Evolutionary conservation across 2,888 invertebrate genomes (phyloP).

Genomic region (Hirtodrosophila cameraria): DNA sequence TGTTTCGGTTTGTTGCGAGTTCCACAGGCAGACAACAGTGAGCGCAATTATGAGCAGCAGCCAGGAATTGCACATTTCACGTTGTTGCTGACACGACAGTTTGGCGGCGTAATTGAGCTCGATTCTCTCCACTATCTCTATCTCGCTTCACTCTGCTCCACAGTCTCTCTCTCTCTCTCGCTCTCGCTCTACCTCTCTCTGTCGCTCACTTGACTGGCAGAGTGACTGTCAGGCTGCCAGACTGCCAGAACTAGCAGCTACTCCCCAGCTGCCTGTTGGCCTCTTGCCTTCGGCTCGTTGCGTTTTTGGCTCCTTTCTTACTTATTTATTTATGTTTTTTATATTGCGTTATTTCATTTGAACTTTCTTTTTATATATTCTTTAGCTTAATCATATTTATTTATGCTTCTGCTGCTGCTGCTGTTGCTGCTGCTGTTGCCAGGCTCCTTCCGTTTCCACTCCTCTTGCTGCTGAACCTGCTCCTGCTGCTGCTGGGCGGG

Average conservation of each 20-base stretch:
- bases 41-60: slow-evolving; percentile 83
- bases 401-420: slow-evolving; percentile 60
- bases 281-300: slow-evolving; percentile 42
- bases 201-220: slow-evolving; percentile 14
- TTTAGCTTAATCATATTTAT: slow-evolving; percentile 78
- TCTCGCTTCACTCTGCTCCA: slow-evolving; percentile 3
- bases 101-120: slow-evolving; percentile 78
- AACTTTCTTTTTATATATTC: slow-evolving; percentile 75
- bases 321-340: slow-evolving; percentile 72
- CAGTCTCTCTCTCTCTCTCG: slow-evolving; percentile 1
- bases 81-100: slow-evolving; percentile 80
- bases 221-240: slow-evolving; percentile 22
- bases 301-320: slow-evolving; percentile 31
- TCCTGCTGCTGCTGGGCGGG: slow-evolving; percentile 31
- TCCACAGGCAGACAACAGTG: slow-evolving; percentile 84
- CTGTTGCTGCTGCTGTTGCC: slow-evolving; percentile 27
- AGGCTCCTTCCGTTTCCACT: slow-evolving; percentile 1
- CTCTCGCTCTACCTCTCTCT: not conserved
- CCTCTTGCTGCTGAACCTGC: slow-evolving; percentile 7
- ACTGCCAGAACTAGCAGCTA: slow-evolving; percentile 7
- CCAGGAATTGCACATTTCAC: slow-evolving; percentile 85
- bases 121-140: slow-evolving; percentile 59
- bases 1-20: slow-evolving; percentile 84
- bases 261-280: slow-evolving; percentile 49
- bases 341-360: slow-evolving; percentile 78